A percentile compares a stretch with the other conserved stretches of the same genome.
Conservation (phyloP, 2,888 invertebrate genomes). For the Pachycephus smyrnensis region DNA sequence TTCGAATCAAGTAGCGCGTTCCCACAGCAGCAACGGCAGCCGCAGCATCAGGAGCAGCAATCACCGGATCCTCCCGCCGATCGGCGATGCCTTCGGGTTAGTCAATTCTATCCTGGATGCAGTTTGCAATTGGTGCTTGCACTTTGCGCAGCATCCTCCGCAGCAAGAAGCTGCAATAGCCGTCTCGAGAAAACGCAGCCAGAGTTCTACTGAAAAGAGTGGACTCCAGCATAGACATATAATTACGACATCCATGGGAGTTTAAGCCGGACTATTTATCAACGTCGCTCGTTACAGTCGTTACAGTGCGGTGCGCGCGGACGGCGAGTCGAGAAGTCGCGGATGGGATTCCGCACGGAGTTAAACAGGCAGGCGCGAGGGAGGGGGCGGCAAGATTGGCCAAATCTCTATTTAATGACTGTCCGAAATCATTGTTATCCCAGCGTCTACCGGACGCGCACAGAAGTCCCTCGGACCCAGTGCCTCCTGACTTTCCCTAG, state of each 20-base stretch:
- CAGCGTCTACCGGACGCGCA: neutral
- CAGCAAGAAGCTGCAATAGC: neutral
- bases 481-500: neutral
- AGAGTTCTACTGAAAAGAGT: neutral
- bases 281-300: conserved; percentile 47
- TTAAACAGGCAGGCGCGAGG: neutral
- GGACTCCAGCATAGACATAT: conserved; percentile 4
- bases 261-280: conserved; percentile 45
- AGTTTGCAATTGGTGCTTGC: neutral
- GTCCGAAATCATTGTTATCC: conserved; percentile 7
- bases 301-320: conserved; percentile 21
- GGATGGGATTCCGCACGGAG: neutral
- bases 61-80: neutral
- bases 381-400: neutral
- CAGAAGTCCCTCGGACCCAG: conserved; percentile 1
- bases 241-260: conserved; percentile 15
- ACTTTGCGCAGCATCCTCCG: neutral
- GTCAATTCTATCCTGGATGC: neutral
- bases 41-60: neutral
- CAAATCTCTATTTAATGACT: conserved; percentile 14
- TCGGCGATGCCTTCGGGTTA: neutral
- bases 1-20: neutral
- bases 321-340: conserved; percentile 21
- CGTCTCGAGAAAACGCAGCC: neutral
- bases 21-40: neutral